Evolutionary conservation across 1,140 invertebrate genomes (phyloP), one percentile per base, ranked within the genome.

Genomic region (Aphelinus certus): DNA sequence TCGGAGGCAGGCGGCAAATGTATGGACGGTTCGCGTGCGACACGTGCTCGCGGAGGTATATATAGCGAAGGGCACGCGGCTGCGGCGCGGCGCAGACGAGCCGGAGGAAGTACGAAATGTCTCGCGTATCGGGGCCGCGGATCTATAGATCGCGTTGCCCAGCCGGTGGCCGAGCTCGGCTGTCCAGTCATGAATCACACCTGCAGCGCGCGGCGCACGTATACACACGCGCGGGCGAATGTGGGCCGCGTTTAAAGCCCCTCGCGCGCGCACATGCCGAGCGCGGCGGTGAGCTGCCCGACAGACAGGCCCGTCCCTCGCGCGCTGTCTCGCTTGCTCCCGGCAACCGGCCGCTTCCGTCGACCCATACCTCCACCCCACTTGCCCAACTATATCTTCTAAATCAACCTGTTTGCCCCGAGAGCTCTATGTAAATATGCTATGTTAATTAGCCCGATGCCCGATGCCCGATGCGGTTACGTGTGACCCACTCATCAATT

Each of bases 401-500:
- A 61, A 75, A 82, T 80, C 81, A 82, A 82, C 82, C 79, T 81
- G 80, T 82, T 82, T 79, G 82, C 79, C 80, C 81, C 80, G 26
- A 26, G 26, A 81, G 80, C 79, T 79, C 79, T 83, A 82, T 83
- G 82, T 81, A 83, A 82, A 82, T 83, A 81, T 76, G 77, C 74
- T 79, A 79, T 82, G 80, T 80, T 83, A 80, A 82, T 83, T 81
- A 81, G 77, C 75, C 75, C 73, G 76, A 78, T 80, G 55, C 64
- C 68, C 77, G 26, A 26, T 26, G 26, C 26, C 26, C 26, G 26
- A 26, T 26, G 26, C 26, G 26, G 26, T 79, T 80, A 81, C 79
- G 80, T 81, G 80, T 74, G 75, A 79, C 77, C 71, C 65, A 72
- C 76, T 79, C 79, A 82, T 83, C 81, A 81, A 81, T 82, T 78